Percentiles rank a stretch among this genome's conserved stretches.
Evolutionary conservation across 2,888 invertebrate genomes (phyloP).

Genomic region (Nemotelus nigrinus): DNA sequence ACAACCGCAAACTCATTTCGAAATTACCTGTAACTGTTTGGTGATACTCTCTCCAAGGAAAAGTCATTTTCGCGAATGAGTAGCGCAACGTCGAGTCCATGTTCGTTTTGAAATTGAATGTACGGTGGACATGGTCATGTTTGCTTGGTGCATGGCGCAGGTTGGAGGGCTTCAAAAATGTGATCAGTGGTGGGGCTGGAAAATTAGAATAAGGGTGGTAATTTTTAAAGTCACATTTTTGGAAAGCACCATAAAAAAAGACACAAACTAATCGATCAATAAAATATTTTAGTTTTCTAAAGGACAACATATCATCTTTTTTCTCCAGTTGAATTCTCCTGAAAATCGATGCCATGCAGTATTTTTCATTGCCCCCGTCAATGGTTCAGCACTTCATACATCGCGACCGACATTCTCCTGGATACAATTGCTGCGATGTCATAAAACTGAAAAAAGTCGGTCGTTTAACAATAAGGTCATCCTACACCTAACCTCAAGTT

Average conservation of each 20-base stretch:
- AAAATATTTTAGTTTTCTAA: too few relatives aligned
- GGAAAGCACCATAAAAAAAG: too few relatives aligned
- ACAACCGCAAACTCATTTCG: slow-evolving; percentile 27
- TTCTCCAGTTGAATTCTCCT: too few relatives aligned
- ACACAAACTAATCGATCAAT: too few relatives aligned
- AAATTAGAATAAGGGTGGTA: neutral
- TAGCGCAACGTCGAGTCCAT: neutral
- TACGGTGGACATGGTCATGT: too few relatives aligned
- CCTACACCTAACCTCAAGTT: slow-evolving; percentile 45
- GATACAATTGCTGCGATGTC: slow-evolving; percentile 25
- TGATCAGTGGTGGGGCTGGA: neutral
- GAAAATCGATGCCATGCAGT: too few relatives aligned
- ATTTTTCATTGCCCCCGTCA: too few relatives aligned
- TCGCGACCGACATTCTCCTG: neutral
- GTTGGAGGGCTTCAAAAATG: too few relatives aligned
- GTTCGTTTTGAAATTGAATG: neutral
- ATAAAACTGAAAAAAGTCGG: slow-evolving; percentile 40
- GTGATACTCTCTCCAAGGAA: too few relatives aligned
- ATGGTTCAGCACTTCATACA: neutral
- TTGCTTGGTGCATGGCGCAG: too few relatives aligned
- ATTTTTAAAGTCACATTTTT: too few relatives aligned
- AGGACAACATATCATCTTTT: too few relatives aligned
- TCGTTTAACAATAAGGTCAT: slow-evolving; percentile 50
- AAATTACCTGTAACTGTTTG: slow-evolving; percentile 21
- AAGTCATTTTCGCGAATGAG: slow-evolving; percentile 1